Evolutionary conservation across 2,888 invertebrate genomes (phyloP).

Genomic region (Branchellion lobata): DNA sequence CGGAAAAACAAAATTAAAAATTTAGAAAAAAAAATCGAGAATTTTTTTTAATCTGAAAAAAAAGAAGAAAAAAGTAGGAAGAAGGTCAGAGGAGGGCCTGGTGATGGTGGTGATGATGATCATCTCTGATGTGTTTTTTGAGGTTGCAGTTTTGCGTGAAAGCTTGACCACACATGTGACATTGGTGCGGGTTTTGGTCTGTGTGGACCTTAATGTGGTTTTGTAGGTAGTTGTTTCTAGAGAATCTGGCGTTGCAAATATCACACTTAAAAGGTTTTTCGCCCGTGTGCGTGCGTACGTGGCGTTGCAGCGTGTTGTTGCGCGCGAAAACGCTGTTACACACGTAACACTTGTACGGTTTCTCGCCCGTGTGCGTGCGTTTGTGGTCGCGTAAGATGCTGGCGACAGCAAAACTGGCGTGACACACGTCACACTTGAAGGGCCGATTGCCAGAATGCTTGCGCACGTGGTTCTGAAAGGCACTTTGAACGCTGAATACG

Average conservation of each 20-base stretch:
- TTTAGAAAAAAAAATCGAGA: too few relatives aligned
- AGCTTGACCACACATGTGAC: neutral
- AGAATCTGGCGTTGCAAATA: neutral
- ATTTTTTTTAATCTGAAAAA: too few relatives aligned
- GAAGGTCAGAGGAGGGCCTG: too few relatives aligned
- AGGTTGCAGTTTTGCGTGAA: neutral
- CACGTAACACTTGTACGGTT: slow-evolving; percentile 29
- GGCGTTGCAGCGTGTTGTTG: slow-evolving; percentile 11
- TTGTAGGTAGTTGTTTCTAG: slow-evolving; percentile 3
- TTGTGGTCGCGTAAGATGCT: slow-evolving; percentile 12
- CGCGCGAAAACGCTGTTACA: slow-evolving; percentile 22
- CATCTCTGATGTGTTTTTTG: neutral
- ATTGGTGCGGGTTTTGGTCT: neutral
- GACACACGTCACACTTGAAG: neutral
- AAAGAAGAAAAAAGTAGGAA: too few relatives aligned
- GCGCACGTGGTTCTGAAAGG: slow-evolving; percentile 2
- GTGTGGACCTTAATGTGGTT: neutral
- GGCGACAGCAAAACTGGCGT: slow-evolving; percentile 1
- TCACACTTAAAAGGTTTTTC: slow-evolving; percentile 8
- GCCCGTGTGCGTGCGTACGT: slow-evolving; percentile 1
- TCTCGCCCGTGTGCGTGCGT: slow-evolving; percentile 34
- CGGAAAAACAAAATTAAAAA: too few relatives aligned
- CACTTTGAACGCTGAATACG: neutral
- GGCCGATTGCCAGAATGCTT: neutral
- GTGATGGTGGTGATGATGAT: neutral